Conservation (phyloP, 1,140 invertebrate species). For the Telenomus remus region DNA sequence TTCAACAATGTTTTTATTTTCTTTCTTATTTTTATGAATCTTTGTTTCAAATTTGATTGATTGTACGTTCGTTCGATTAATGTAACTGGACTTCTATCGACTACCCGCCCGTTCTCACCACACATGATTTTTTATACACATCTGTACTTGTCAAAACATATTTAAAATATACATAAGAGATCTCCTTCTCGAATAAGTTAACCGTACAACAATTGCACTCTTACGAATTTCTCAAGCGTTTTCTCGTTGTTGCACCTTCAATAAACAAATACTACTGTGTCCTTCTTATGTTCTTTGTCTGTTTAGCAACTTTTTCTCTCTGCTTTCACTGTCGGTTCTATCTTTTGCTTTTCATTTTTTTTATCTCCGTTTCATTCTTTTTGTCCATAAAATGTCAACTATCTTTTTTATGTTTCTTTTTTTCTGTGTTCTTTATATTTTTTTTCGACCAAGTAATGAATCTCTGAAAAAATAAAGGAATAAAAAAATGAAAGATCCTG, state of each 20-base stretch:
- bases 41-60: background rate
- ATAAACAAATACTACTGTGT: slow-evolving; percentile 60
- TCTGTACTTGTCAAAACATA: background rate
- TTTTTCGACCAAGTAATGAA: slow-evolving; percentile 31
- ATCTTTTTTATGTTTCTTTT: slow-evolving; percentile 4
- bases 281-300: slow-evolving; percentile 63
- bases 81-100: slow-evolving; percentile 28
- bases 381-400: slow-evolving; percentile 6
- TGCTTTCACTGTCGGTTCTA: slow-evolving; percentile 63
- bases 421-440: background rate
- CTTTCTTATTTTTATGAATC: background rate
- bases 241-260: slow-evolving; percentile 66
- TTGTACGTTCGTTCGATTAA: background rate
- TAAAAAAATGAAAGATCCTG: slow-evolving; percentile 34
- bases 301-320: slow-evolving; percentile 68
- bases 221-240: slow-evolving; percentile 61
- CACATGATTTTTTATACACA: slow-evolving; percentile 7
- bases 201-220: slow-evolving; percentile 61
- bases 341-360: slow-evolving; percentile 34
- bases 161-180: slow-evolving; percentile 11
- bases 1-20: slow-evolving; percentile 37
- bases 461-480: background rate
- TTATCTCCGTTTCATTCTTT: slow-evolving; percentile 16
- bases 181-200: slow-evolving; percentile 54
- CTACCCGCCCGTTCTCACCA: slow-evolving; percentile 24